phyloP scores from a whole-genome alignment of 53 echinoderm and acorn worm genomes.

The Paracentrotus lividus region DNA sequence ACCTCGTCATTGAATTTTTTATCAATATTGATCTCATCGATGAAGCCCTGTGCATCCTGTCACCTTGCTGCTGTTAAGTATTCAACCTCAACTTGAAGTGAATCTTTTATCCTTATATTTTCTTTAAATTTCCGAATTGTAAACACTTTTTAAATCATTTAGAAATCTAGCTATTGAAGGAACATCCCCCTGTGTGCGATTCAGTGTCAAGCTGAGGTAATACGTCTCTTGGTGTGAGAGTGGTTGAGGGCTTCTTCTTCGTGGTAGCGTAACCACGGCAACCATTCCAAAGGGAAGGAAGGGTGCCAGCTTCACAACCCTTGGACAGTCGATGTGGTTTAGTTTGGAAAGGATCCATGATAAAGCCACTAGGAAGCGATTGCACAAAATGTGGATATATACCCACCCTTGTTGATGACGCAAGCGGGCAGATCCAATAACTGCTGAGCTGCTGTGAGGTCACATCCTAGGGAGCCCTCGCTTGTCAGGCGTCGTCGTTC shows the following conservation, averaged over 20 bases:
- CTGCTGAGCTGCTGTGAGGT: constrained; percentile 53
- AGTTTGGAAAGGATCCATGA: background rate
- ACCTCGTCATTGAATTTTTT: constrained; percentile 3
- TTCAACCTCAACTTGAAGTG: background rate
- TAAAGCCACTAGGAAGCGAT: background rate
- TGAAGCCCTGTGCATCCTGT: background rate
- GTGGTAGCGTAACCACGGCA: constrained; percentile 5
- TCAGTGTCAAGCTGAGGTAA: background rate
- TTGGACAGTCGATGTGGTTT: background rate
- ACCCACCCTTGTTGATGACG: constrained; percentile 27
- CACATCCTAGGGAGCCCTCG: constrained; percentile 26
- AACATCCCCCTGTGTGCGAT: background rate
- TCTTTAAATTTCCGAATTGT: background rate
- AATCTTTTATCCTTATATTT: background rate
- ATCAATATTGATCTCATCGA: background rate
- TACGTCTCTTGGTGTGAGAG: background rate
- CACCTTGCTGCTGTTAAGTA: background rate
- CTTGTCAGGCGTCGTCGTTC: background rate
- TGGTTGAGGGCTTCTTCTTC: background rate
- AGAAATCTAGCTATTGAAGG: background rate
- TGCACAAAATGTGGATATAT: constrained; percentile 34
- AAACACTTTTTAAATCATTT: background rate
- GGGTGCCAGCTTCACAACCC: background rate
- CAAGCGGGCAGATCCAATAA: constrained; percentile 35
- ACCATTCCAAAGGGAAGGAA: background rate